phyloP scores from a whole-genome alignment of 1,140 invertebrate species.

The Drosophila triauraria region DNA sequence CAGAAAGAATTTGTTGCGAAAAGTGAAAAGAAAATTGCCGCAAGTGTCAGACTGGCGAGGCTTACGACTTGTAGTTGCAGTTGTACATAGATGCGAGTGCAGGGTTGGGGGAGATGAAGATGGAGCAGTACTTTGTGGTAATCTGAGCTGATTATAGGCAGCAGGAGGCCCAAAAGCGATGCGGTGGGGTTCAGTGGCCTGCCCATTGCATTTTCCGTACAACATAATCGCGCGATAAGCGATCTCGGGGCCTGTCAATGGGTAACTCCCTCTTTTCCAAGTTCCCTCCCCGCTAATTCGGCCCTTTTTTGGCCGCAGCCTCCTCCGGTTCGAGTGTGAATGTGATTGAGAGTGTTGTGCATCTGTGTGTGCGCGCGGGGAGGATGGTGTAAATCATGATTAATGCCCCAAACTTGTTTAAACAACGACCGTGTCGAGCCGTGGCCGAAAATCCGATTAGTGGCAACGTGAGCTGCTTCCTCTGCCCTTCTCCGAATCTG shows the following conservation, averaged over 20 bases:
- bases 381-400: constrained; percentile 76
- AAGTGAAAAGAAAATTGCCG: constrained; percentile 80
- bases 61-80: constrained; percentile 9
- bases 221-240: constrained; percentile 81
- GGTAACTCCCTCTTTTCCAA: constrained; percentile 46
- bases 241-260: constrained; percentile 77
- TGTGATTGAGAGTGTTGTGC: constrained; percentile 37
- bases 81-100: constrained; percentile 9
- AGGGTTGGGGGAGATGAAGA: constrained; percentile 15
- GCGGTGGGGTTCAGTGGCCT: constrained; percentile 59
- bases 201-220: constrained; percentile 56
- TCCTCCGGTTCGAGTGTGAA: constrained; percentile 28
- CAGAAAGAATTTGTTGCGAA: constrained; percentile 50
- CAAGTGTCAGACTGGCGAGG: constrained; percentile 60
- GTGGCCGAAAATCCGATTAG: constrained; percentile 80
- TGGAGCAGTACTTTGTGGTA: constrained; percentile 54
- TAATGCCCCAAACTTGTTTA: constrained; percentile 81
- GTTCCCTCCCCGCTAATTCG: constrained; percentile 65
- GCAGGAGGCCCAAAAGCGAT: constrained; percentile 26
- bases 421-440: constrained; percentile 75
- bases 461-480: constrained; percentile 60
- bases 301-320: constrained; percentile 38
- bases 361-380: constrained; percentile 10
- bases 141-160: constrained; percentile 66
- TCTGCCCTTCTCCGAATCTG: constrained; percentile 29